Evolutionary conservation across 2,797 vertebrate genomes (phyloP).

Genomic region (Brachyrhaphis roseni): DNA sequence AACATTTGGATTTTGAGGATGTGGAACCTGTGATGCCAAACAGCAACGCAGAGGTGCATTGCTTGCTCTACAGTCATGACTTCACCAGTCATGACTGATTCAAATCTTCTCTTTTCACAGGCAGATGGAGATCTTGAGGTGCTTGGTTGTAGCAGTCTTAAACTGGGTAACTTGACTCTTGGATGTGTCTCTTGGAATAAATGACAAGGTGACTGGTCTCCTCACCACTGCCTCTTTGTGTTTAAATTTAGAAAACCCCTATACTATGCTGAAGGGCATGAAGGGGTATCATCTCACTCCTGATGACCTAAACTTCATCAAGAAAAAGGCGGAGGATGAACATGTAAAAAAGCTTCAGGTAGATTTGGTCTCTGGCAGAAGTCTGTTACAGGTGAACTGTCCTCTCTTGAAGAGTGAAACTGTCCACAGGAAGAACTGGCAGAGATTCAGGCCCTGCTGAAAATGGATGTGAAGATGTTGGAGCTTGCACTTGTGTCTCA

Average conservation of each 20-base stretch:
- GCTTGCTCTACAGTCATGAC: background rate
- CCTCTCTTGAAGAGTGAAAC: background rate
- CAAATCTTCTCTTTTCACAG: background rate
- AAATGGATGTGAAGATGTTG: slow-evolving; percentile 34
- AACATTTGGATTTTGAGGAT: slow-evolving; percentile 18
- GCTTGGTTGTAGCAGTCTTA: background rate
- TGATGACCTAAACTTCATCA: slow-evolving; percentile 74
- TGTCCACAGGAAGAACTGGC: slow-evolving; percentile 59
- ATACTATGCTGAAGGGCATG: slow-evolving; percentile 77
- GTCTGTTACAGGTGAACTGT: background rate
- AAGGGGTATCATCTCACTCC: slow-evolving; percentile 66
- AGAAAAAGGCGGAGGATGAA: slow-evolving; percentile 62
- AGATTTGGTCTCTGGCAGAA: background rate
- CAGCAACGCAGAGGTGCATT: background rate
- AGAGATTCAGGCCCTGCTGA: slow-evolving; percentile 39
- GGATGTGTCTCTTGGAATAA: background rate
- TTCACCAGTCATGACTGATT: background rate
- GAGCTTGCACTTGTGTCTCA: slow-evolving; percentile 31
- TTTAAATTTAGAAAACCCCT: slow-evolving; percentile 23
- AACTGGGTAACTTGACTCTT: slow-evolving; percentile 19
- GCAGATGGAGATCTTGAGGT: background rate
- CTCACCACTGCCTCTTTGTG: background rate
- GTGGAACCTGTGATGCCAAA: background rate
- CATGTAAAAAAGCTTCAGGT: slow-evolving; percentile 68
- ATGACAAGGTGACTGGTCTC: background rate